Evolutionary conservation across 2,888 invertebrate species (phyloP).

Genomic region (Chymomyza amoena): DNA sequence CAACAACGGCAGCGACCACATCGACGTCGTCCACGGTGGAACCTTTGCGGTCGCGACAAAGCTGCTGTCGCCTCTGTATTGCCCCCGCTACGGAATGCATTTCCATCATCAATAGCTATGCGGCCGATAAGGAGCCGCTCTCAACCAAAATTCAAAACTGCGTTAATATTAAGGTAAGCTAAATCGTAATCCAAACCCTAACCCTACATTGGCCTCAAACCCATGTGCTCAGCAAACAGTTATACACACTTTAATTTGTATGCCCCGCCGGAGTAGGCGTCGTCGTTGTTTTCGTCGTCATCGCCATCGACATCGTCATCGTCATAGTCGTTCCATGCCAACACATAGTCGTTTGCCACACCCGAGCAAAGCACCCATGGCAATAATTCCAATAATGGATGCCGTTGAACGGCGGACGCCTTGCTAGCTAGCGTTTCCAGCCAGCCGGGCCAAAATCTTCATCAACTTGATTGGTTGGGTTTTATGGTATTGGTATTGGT

Average conservation of each 20-base stretch:
- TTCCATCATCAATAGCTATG: conserved; percentile 78
- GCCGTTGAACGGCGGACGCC: neutral
- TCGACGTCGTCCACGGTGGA: conserved; percentile 28
- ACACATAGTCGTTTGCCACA: neutral
- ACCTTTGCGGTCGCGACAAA: conserved; percentile 70
- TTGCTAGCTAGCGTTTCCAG: neutral
- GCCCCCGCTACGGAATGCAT: conserved; percentile 79
- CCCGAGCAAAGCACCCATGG: neutral
- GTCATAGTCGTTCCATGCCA: neutral
- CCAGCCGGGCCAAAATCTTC: neutral
- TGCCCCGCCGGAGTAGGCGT: neutral
- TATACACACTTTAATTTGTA: conserved; percentile 35
- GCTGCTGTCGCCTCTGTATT: conserved; percentile 78
- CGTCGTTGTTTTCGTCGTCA: conserved; percentile 32
- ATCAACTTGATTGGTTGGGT: neutral
- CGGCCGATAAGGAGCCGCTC: conserved; percentile 79
- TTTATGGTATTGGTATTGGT: neutral
- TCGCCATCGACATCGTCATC: neutral
- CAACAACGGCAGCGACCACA: conserved; percentile 8
- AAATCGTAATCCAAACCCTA: neutral
- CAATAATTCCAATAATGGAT: neutral
- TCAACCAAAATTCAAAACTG: conserved; percentile 78
- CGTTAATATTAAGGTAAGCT: conserved; percentile 79
- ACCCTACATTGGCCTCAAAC: neutral
- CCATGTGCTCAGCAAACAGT: conserved; percentile 27